Evolutionary conservation across 2,888 invertebrate genomes (phyloP).

Genomic region (Platycheirus albimanus): DNA sequence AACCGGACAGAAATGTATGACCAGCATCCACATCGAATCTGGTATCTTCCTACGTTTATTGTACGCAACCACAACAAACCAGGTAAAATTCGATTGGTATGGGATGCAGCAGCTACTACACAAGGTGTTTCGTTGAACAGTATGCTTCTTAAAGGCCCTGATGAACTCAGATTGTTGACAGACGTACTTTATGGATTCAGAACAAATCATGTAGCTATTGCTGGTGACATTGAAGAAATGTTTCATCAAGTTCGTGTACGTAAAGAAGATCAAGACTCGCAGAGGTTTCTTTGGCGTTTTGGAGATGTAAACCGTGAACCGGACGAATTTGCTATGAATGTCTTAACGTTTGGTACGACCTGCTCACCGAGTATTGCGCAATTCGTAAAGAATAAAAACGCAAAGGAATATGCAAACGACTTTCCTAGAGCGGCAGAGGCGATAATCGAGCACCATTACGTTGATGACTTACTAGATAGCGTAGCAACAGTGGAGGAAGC

Average conservation of each 20-base stretch:
- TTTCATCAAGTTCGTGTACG: background rate
- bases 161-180: too few species aligned
- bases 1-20: background rate
- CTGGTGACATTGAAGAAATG: constrained; percentile 18
- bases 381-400: constrained; percentile 7
- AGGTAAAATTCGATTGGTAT: constrained; percentile 2
- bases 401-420: background rate
- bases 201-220: background rate
- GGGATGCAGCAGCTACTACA: constrained; percentile 21
- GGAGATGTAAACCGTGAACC: background rate
- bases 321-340: background rate
- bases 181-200: too few species aligned
- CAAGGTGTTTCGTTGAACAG: constrained; percentile 5
- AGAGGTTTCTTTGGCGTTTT: constrained; percentile 4
- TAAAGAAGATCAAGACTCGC: background rate
- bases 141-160: background rate
- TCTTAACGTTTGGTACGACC: constrained; percentile 11
- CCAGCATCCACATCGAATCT: background rate
- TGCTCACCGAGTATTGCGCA: constrained; percentile 21
- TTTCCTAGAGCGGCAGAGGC: constrained; percentile 5
- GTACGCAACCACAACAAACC: constrained; percentile 22
- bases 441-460: constrained; percentile 22
- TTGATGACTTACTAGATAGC: background rate
- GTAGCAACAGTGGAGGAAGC: too few species aligned
- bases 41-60: constrained; percentile 14